phyloP scores from a whole-genome alignment of 2,797 vertebrate species.

The Danio tinwini region DNA sequence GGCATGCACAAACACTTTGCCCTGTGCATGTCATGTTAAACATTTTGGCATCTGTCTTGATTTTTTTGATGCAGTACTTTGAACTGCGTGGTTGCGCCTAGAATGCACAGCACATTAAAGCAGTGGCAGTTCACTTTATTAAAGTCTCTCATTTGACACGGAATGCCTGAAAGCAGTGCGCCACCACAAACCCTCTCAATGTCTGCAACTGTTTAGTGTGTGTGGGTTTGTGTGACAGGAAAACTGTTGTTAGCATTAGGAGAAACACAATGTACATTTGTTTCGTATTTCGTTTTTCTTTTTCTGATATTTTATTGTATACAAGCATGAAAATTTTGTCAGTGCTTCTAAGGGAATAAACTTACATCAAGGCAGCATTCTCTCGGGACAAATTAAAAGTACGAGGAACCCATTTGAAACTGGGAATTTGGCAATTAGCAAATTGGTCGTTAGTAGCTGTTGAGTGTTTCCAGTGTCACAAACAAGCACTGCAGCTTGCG shows the following conservation, averaged over 20 bases:
- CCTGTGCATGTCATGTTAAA: constrained; percentile 8
- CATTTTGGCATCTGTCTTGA: constrained; percentile 19
- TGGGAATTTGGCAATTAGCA: constrained; percentile 74
- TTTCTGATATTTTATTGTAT: neutral
- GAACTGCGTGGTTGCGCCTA: constrained; percentile 13
- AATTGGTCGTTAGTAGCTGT: constrained; percentile 77
- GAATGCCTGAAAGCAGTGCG: constrained; percentile 16
- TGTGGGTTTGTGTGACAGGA: constrained; percentile 8
- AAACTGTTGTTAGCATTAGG: constrained; percentile 1
- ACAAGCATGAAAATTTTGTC: neutral
- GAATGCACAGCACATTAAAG: constrained; percentile 20
- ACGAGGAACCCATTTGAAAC: constrained; percentile 9
- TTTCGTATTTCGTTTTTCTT: neutral
- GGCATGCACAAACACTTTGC: neutral
- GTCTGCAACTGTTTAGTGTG: constrained; percentile 8
- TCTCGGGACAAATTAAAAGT: neutral
- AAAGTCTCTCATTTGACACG: constrained; percentile 39
- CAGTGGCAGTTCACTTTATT: constrained; percentile 33
- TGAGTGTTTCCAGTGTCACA: constrained; percentile 65
- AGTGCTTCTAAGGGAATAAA: constrained; percentile 1
- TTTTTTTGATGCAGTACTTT: constrained; percentile 13
- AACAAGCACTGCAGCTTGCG: constrained; percentile 76
- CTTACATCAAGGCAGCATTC: neutral
- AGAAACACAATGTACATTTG: constrained; percentile 18
- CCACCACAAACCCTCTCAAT: constrained; percentile 19